A percentile compares a stretch with the other conserved stretches of the same genome.
Conservation (phyloP, 2,113 vertebrate species). For the Tragelaphus strepsiceros region DNA sequence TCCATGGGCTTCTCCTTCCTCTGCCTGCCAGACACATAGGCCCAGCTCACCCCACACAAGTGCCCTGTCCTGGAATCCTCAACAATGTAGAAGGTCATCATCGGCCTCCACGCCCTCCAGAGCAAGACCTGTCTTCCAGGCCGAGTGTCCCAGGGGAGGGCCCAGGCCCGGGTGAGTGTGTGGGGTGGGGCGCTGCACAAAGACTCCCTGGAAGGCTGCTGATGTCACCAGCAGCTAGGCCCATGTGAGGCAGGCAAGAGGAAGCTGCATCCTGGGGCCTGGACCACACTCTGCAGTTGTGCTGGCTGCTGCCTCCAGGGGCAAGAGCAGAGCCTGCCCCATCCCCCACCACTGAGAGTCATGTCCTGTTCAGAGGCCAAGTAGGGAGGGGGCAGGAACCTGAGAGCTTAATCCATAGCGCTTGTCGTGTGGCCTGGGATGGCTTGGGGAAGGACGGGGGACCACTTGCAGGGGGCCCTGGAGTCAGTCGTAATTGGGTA, state of each 20-base stretch:
- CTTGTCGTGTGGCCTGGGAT: fast-evolving
- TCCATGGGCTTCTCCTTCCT: background rate
- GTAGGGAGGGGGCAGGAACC: fast-evolving
- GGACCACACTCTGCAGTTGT: fast-evolving
- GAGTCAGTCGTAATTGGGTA: fast-evolving
- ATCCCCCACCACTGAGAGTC: background rate
- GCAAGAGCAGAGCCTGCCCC: background rate
- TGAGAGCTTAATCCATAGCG: fast-evolving
- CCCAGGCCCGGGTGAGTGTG: background rate
- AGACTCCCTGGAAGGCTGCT: background rate
- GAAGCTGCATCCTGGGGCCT: too few relatives aligned
- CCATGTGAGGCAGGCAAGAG: fast-evolving
- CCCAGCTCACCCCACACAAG: fast-evolving
- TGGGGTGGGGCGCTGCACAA: too few relatives aligned
- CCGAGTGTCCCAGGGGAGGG: background rate
- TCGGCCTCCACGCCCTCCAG: background rate
- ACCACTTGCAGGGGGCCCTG: fast-evolving
- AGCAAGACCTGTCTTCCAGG: background rate
- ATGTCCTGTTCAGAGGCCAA: fast-evolving
- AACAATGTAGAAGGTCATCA: fast-evolving
- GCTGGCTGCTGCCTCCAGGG: background rate
- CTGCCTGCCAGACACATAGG: fast-evolving
- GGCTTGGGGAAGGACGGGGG: background rate
- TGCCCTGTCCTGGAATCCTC: background rate
- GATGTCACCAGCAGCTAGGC: fast-evolving